Evolutionary conservation across 2,888 invertebrate species (phyloP).

Genomic region (Aleiodes leptofemur): DNA sequence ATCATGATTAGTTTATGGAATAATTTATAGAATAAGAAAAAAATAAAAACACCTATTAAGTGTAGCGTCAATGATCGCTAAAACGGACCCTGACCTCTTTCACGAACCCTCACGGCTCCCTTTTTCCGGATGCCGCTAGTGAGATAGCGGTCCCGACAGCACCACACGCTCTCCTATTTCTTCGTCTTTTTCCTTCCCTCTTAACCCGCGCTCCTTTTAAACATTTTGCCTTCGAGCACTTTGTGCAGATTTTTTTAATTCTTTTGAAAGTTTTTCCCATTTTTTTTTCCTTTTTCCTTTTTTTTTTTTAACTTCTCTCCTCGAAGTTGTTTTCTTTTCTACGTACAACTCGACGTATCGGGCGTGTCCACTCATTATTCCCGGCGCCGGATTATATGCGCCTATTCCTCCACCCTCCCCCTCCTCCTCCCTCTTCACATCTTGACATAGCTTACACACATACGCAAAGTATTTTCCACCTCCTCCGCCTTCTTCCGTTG

Average conservation of each 20-base stretch:
- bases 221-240: conserved; percentile 27
- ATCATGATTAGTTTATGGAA: too few relatives aligned
- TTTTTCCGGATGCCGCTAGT: conserved; percentile 53
- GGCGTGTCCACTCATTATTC: conserved; percentile 48
- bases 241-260: conserved; percentile 14
- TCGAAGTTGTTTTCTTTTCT: conserved; percentile 23
- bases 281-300: not conserved
- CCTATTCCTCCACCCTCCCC: conserved; percentile 27
- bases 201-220: not conserved
- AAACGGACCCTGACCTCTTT: conserved; percentile 57
- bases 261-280: too few relatives aligned
- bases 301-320: not conserved
- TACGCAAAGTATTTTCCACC: conserved; percentile 21
- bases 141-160: conserved; percentile 43
- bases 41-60: not conserved
- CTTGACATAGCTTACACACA: conserved; percentile 12
- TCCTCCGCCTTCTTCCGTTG: conserved; percentile 45
- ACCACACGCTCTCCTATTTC: conserved; percentile 40
- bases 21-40: too few relatives aligned
- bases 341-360: conserved; percentile 38
- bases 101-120: conserved; percentile 52
- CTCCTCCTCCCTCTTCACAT: not conserved
- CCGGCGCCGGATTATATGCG: conserved; percentile 47
- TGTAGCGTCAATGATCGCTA: conserved; percentile 45
- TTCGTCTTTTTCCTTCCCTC: conserved; percentile 17